phyloP scores from a whole-genome alignment of 2,113 vertebrate genomes.

The Tor tambroides region DNA sequence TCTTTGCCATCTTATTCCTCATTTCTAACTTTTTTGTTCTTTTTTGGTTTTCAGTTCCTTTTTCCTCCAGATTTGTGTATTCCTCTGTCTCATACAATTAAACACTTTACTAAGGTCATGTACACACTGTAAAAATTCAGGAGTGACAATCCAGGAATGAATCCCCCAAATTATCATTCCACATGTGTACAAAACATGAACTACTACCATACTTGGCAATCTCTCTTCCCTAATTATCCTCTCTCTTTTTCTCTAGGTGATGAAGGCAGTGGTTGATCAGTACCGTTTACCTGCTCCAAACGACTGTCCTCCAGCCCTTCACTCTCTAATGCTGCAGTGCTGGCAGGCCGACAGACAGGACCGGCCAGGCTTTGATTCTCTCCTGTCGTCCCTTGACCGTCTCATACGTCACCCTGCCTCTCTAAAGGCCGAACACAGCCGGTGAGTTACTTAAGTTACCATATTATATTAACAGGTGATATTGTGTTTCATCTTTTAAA shows the following conservation, averaged over 20 bases:
- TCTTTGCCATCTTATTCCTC: not conserved
- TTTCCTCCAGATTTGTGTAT: constrained; percentile 11
- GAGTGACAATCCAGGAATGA: too few relatives aligned
- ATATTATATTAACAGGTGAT: not conserved
- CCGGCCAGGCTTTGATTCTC: constrained; percentile 87
- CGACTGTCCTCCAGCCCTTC: constrained; percentile 88
- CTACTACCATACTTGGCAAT: too few relatives aligned
- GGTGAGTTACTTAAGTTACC: constrained; percentile 73
- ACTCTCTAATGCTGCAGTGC: constrained; percentile 95
- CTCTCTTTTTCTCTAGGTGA: constrained; percentile 78
- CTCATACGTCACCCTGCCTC: constrained; percentile 93
- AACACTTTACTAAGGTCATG: not conserved
- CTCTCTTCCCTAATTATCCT: too few relatives aligned
- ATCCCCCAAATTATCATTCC: too few relatives aligned
- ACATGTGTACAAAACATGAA: too few relatives aligned
- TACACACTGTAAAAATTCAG: too few relatives aligned
- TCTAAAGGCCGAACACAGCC: constrained; percentile 83
- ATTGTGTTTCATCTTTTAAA: not conserved
- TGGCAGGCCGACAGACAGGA: constrained; percentile 90
- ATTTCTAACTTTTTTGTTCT: not conserved
- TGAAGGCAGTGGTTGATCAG: constrained; percentile 93
- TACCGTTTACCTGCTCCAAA: constrained; percentile 92
- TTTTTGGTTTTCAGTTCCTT: not conserved
- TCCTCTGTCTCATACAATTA: not conserved
- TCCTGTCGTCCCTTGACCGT: constrained; percentile 92